A percentile compares a stretch with the other conserved stretches of the same genome.
phyloP scores from a whole-genome alignment of 2,797 vertebrate species.

The Alosa sapidissima region DNA sequence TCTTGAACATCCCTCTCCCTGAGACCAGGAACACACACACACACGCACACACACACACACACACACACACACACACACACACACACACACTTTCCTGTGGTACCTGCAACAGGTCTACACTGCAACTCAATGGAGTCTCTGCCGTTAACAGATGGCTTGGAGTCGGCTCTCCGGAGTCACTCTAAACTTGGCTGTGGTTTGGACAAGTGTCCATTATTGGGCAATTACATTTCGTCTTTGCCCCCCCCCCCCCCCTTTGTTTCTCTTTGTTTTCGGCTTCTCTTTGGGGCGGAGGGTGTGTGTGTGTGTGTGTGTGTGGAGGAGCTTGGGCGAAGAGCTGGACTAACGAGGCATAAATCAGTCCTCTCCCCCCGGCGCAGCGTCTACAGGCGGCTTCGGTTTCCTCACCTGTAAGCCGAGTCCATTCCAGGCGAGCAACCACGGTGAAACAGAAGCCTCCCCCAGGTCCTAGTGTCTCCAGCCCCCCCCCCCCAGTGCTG shows the following conservation, averaged over 20 bases:
- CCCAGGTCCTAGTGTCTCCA: slow-evolving; percentile 27
- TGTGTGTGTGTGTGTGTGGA: too few species aligned
- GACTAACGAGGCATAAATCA: slow-evolving; percentile 33
- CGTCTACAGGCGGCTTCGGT: slow-evolving; percentile 35
- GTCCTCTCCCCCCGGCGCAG: slow-evolving; percentile 29
- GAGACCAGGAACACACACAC: neutral
- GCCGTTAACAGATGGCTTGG: neutral
- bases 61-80: neutral
- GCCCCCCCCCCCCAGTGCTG: slow-evolving; percentile 1
- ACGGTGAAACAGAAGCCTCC: slow-evolving; percentile 47
- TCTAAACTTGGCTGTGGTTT: neutral
- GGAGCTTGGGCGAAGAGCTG: neutral
- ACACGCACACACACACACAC: too few species aligned
- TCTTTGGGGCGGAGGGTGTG: neutral
- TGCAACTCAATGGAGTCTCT: neutral
- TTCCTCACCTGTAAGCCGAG: slow-evolving; percentile 49
- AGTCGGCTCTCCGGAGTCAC: neutral
- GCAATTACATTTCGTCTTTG: neutral
- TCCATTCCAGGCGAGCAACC: slow-evolving; percentile 38
- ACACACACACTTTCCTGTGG: too few species aligned
- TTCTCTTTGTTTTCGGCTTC: neutral
- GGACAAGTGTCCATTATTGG: neutral
- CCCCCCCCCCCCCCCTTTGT: neutral
- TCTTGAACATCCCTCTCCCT: neutral
- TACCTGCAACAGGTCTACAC: neutral